phyloP scores from a whole-genome alignment of 2,113 vertebrate species.

The Cacatua alba region DNA sequence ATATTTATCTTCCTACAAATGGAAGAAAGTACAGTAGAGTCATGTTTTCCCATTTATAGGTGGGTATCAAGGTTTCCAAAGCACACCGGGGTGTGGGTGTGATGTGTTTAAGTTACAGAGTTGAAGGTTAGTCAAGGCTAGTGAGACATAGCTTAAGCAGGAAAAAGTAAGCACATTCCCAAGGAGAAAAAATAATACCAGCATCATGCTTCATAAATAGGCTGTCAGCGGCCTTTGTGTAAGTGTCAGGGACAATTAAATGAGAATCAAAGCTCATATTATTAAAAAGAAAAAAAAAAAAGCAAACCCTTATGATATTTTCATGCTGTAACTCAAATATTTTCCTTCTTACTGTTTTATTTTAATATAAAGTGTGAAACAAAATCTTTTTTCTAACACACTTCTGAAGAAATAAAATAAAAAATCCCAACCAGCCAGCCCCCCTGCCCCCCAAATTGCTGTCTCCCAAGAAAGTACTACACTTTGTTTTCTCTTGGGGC shows the following conservation, averaged over 20 bases:
- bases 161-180: not conserved
- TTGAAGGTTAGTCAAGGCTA: not conserved
- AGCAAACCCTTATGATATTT: not conserved
- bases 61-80: not conserved
- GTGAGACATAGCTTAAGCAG: not conserved
- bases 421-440: not conserved
- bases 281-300: not conserved
- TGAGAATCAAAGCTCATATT: not conserved
- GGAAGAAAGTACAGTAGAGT: not conserved
- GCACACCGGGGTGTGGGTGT: not conserved
- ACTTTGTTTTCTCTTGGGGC: not conserved
- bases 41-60: conserved; percentile 16
- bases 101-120: not conserved
- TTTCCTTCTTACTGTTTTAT: not conserved
- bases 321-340: not conserved
- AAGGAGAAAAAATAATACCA: not conserved
- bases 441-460: fast-evolving
- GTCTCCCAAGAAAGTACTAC: not conserved
- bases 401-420: not conserved
- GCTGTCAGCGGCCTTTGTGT: not conserved
- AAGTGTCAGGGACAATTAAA: not conserved
- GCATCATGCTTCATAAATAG: not conserved
- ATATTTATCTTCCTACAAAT: conserved; percentile 32
- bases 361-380: not conserved
- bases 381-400: not conserved